Percentiles rank a stretch among this genome's conserved stretches.
Evolutionary conservation across 1,140 invertebrate species (phyloP).

Genomic region (Caenorhabditis tropicalis): DNA sequence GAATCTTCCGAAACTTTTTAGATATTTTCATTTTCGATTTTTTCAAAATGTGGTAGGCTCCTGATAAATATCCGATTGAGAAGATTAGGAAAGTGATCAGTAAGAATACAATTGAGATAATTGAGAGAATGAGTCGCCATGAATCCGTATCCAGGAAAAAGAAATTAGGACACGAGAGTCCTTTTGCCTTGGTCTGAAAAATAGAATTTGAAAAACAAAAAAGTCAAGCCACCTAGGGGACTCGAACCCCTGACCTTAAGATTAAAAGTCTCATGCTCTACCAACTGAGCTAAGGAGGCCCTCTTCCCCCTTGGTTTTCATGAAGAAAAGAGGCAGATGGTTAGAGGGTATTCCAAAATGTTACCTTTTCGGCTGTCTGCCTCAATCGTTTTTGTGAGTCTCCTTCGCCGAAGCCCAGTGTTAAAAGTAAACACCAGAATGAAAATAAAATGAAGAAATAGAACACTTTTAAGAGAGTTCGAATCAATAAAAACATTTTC

Average conservation of each 20-base stretch:
- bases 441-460: constrained; percentile 14
- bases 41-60: background rate
- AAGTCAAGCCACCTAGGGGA: constrained; percentile 39
- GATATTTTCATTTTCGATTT: background rate
- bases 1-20: constrained; percentile 26
- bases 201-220: background rate
- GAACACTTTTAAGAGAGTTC: background rate
- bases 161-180: background rate
- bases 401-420: background rate
- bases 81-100: background rate
- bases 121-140: background rate
- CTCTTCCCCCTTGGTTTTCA: too few species aligned
- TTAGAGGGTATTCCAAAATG: background rate
- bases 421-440: constrained; percentile 20
- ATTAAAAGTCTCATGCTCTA: constrained; percentile 32
- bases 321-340: background rate
- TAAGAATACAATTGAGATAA: background rate
- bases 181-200: background rate
- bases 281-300: constrained; percentile 26
- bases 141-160: constrained; percentile 7
- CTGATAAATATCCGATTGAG: constrained; percentile 27
- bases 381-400: background rate
- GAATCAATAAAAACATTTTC: constrained; percentile 4
- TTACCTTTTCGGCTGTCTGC: background rate
- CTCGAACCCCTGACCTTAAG: constrained; percentile 33